Evolutionary conservation across 2,888 invertebrate species (phyloP).

Genomic region (Drosophila limbata): DNA sequence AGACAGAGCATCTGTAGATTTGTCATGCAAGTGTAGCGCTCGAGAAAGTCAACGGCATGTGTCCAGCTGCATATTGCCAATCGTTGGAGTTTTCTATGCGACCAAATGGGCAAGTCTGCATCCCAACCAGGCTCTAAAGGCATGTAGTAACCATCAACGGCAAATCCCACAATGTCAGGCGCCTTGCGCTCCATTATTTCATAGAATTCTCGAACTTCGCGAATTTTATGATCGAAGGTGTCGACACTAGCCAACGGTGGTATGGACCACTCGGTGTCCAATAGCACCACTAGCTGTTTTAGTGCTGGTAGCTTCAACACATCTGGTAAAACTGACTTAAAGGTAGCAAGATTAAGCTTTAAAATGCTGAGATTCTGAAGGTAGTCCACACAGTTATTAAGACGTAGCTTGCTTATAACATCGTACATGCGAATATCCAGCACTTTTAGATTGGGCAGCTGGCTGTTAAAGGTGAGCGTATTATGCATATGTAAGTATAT

Average conservation of each 20-base stretch:
- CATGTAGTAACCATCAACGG: slow-evolving; percentile 79
- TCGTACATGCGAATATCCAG: slow-evolving; percentile 78
- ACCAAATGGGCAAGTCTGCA: slow-evolving; percentile 60
- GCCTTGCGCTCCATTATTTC: slow-evolving; percentile 72
- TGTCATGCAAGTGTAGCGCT: slow-evolving; percentile 72
- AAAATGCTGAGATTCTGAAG: slow-evolving; percentile 69
- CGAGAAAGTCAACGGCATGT: slow-evolving; percentile 52
- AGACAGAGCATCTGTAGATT: slow-evolving; percentile 66
- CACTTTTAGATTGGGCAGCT: slow-evolving; percentile 63
- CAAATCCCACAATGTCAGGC: slow-evolving; percentile 65
- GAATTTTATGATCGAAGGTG: slow-evolving; percentile 75
- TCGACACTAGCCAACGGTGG: slow-evolving; percentile 67
- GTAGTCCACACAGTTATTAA: slow-evolving; percentile 66
- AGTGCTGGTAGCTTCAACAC: slow-evolving; percentile 73
- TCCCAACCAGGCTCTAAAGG: slow-evolving; percentile 71
- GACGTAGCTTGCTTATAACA: slow-evolving; percentile 66
- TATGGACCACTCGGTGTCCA: slow-evolving; percentile 73
- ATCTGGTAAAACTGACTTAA: slow-evolving; percentile 69
- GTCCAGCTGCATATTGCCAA: slow-evolving; percentile 80
- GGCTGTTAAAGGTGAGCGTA: slow-evolving; percentile 24
- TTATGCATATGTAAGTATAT: not conserved
- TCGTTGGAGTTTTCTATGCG: slow-evolving; percentile 60
- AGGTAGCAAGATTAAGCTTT: slow-evolving; percentile 76
- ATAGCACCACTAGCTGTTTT: slow-evolving; percentile 69
- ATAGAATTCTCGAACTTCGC: slow-evolving; percentile 78